Percentiles rank a stretch among this genome's conserved stretches.
Evolutionary conservation across 30 jellyfish, hydroid and myxozoan genomes (phyloP).

Genomic region (Aurelia sp.): DNA sequence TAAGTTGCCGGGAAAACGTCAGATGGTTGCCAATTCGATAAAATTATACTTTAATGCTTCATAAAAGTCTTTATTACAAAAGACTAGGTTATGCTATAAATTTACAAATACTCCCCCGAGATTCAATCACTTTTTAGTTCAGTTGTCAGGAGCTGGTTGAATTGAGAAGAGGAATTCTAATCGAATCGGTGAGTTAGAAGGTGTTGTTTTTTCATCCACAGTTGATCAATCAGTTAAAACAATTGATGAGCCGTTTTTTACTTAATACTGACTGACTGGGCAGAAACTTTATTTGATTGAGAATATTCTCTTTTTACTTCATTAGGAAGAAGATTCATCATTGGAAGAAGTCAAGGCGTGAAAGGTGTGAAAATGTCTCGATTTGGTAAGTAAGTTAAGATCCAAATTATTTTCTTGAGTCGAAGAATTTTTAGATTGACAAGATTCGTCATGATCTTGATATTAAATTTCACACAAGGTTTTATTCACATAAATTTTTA

Average conservation of each 20-base stretch:
- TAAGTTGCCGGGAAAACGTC: constrained; percentile 78
- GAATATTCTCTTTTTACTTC: not conserved
- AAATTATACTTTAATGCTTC: constrained; percentile 25
- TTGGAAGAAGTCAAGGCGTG: not conserved
- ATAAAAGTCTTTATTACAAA: constrained; percentile 30
- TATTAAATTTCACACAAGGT: too few relatives aligned
- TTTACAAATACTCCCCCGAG: constrained; percentile 21
- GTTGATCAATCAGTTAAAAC: constrained; percentile 2
- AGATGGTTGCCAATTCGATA: constrained; percentile 45
- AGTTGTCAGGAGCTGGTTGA: constrained; percentile 64
- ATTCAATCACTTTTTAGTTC: constrained; percentile 4
- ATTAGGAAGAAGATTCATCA: not conserved
- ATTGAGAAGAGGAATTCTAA: constrained; percentile 26
- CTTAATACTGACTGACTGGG: not conserved
- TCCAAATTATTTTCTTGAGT: not conserved
- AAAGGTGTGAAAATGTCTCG: constrained; percentile 1
- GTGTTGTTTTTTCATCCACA: constrained; percentile 1
- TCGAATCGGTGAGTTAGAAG: constrained; percentile 52
- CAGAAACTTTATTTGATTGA: not conserved
- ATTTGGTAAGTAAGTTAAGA: not conserved
- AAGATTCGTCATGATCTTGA: not conserved
- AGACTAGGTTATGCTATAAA: constrained; percentile 28
- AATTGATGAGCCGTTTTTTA: constrained; percentile 42
- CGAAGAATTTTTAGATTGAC: not conserved
- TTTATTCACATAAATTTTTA: too few relatives aligned